phyloP scores from a whole-genome alignment of 2,113 vertebrate genomes.

The Crotalus viridis region DNA sequence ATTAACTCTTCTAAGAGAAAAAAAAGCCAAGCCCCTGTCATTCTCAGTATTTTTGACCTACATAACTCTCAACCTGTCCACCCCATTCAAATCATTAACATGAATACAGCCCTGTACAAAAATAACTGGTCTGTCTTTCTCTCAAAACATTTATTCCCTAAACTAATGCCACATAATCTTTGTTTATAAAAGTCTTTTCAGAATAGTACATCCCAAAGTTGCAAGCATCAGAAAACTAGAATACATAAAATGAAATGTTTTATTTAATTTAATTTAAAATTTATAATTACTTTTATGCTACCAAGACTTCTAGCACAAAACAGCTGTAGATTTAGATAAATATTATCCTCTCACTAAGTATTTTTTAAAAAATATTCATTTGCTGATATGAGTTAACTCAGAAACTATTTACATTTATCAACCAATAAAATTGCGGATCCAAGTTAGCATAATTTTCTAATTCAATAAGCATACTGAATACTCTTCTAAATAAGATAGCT shows the following conservation, averaged over 20 bases:
- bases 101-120: slow-evolving; percentile 46
- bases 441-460: background rate
- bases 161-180: slow-evolving; percentile 32
- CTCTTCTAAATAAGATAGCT: background rate
- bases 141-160: slow-evolving; percentile 47
- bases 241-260: background rate
- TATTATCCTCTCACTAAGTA: rapidly evolving
- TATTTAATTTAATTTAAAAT: background rate
- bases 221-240: background rate
- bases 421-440: background rate
- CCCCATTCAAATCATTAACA: slow-evolving; percentile 38
- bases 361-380: background rate
- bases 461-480: background rate
- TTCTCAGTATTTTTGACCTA: slow-evolving; percentile 16
- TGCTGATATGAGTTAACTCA: background rate
- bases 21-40: slow-evolving; percentile 3
- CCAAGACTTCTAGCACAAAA: background rate
- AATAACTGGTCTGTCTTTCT: slow-evolving; percentile 1
- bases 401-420: background rate
- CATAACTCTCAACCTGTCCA: slow-evolving; percentile 6
- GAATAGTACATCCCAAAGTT: slow-evolving; percentile 8
- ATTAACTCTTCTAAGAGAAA: slow-evolving; percentile 18
- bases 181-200: slow-evolving; percentile 21
- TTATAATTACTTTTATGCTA: rapidly evolving
- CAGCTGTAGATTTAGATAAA: background rate